phyloP scores from a whole-genome alignment of 1,140 invertebrate species.

The Lordiphosa clarofinis region DNA sequence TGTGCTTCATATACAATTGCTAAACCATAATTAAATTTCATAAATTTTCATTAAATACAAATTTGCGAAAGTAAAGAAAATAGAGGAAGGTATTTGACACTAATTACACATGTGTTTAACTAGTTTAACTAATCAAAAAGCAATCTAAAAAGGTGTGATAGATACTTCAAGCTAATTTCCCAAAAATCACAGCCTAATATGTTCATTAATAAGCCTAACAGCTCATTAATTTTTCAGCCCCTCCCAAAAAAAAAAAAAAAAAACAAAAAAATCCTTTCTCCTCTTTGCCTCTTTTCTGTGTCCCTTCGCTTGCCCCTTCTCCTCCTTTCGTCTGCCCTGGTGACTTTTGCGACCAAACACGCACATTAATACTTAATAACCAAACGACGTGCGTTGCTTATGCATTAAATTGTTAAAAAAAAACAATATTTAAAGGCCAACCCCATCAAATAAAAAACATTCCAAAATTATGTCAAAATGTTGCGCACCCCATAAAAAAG shows the following conservation, averaged over 20 bases:
- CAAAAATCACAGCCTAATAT: neutral
- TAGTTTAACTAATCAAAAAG: neutral
- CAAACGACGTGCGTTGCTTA: conserved; percentile 48
- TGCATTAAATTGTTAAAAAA: conserved; percentile 32
- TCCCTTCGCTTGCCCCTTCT: too few relatives aligned
- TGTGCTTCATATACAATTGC: neutral
- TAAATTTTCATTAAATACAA: conserved; percentile 27
- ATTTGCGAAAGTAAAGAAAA: conserved; percentile 1
- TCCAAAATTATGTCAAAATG: conserved; percentile 49
- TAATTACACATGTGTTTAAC: too few relatives aligned
- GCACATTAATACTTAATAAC: conserved; percentile 47
- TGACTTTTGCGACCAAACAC: conserved; percentile 40
- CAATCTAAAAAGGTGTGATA: neutral
- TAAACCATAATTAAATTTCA: conserved; percentile 12
- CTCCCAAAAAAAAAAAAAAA: too few relatives aligned
- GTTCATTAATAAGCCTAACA: neutral
- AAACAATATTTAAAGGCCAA: conserved; percentile 50
- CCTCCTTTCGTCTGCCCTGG: conserved; percentile 19
- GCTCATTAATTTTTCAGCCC: neutral
- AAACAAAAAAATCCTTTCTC: neutral
- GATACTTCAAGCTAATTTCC: neutral
- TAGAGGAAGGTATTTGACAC: neutral
- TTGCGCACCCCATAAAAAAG: conserved; percentile 65
- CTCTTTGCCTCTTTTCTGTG: too few relatives aligned
- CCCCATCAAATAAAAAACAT: conserved; percentile 6